Evolutionary conservation across 1,140 invertebrate genomes (phyloP).

Genomic region (Zaprionus davidi): DNA sequence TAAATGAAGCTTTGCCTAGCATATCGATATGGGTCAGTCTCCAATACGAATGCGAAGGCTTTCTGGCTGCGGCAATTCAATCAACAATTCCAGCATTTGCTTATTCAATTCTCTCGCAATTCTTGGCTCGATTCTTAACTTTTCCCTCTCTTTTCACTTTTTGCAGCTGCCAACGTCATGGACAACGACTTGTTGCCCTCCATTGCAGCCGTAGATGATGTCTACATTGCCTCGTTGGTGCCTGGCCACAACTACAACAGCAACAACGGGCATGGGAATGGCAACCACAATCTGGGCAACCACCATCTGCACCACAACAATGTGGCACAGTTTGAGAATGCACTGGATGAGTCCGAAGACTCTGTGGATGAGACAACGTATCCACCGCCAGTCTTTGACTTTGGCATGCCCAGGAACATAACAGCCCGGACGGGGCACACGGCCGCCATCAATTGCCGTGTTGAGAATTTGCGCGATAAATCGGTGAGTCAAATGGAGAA

Average conservation of each 20-base stretch:
- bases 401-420: slow-evolving; percentile 91
- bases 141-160: background rate
- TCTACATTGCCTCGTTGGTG: slow-evolving; percentile 69
- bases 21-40: slow-evolving; percentile 13
- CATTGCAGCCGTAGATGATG: slow-evolving; percentile 65
- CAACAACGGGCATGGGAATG: slow-evolving; percentile 1
- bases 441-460: slow-evolving; percentile 92
- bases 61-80: slow-evolving; percentile 34
- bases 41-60: background rate
- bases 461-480: slow-evolving; percentile 93
- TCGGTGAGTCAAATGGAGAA: slow-evolving; percentile 87
- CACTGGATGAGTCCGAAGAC: slow-evolving; percentile 57
- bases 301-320: slow-evolving; percentile 47
- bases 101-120: slow-evolving; percentile 30
- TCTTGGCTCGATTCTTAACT: slow-evolving; percentile 6
- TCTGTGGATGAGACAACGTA: slow-evolving; percentile 60
- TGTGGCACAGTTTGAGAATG: slow-evolving; percentile 61
- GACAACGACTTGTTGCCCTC: slow-evolving; percentile 67
- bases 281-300: slow-evolving; percentile 6
- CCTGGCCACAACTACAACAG: slow-evolving; percentile 55
- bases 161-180: slow-evolving; percentile 50
- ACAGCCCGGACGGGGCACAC: slow-evolving; percentile 93
- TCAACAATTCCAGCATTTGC: slow-evolving; percentile 44
- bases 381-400: slow-evolving; percentile 89
- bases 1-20: slow-evolving; percentile 36